phyloP scores from a whole-genome alignment of 2,797 vertebrate species.

The Platyrinchus mystaceus region DNA sequence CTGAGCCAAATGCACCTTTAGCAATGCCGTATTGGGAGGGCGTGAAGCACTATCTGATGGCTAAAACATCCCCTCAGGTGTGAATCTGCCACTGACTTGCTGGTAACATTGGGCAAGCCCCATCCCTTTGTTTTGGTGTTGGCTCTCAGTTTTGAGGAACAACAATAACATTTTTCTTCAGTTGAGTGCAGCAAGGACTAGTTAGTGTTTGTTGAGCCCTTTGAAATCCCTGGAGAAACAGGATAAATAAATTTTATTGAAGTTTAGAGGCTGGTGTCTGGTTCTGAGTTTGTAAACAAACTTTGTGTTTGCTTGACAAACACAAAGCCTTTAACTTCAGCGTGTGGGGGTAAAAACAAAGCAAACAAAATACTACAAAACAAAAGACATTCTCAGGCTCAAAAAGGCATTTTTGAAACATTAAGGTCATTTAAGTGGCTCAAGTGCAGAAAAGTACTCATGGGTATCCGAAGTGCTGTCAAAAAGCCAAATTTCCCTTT shows the following conservation, averaged over 20 bases:
- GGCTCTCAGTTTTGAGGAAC: neutral
- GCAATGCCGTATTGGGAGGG: neutral
- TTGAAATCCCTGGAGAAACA: neutral
- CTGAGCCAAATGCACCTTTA: constrained; percentile 25
- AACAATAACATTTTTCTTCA: neutral
- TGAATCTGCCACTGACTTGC: neutral
- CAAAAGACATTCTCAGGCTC: neutral
- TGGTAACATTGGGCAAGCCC: neutral
- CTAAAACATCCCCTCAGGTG: neutral
- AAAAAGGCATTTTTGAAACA: neutral
- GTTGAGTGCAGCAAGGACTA: neutral
- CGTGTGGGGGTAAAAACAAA: accelerated
- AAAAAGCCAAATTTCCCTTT: neutral
- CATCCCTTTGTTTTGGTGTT: neutral
- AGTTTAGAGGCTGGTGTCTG: neutral
- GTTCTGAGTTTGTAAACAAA: neutral
- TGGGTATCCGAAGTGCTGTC: neutral
- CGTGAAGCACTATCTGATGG: neutral
- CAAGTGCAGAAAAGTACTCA: neutral
- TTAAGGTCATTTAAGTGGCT: neutral
- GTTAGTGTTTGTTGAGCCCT: neutral
- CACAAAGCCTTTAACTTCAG: neutral
- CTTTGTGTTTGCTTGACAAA: too few relatives aligned
- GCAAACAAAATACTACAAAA: neutral
- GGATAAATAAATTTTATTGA: neutral